Evolutionary conservation across 2,797 vertebrate genomes (phyloP).

Genomic region (Limnodromus scolopaceus): DNA sequence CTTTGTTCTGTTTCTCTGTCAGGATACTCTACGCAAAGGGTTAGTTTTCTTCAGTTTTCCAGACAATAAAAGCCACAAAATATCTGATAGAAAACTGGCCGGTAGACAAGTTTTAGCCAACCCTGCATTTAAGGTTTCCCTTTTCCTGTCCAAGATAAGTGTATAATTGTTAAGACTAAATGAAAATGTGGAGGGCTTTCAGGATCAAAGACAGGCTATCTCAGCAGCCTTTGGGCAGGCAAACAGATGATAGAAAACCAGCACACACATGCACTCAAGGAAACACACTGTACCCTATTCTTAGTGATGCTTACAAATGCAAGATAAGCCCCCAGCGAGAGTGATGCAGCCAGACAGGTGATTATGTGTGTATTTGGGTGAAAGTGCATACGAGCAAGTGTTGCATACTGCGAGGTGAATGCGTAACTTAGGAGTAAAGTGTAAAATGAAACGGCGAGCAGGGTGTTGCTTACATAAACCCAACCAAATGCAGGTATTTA

Average conservation of each 20-base stretch:
- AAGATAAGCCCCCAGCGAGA: background rate
- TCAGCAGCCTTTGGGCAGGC: background rate
- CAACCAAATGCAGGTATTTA: background rate
- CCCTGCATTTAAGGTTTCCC: background rate
- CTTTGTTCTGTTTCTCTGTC: background rate
- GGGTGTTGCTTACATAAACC: background rate
- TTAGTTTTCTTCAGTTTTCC: background rate
- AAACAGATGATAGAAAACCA: slow-evolving; percentile 10
- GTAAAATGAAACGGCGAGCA: background rate
- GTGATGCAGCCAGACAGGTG: slow-evolving; percentile 48
- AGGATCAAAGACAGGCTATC: slow-evolving; percentile 16
- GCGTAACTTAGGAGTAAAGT: background rate
- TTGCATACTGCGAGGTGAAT: background rate
- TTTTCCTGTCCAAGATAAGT: background rate
- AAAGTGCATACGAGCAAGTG: slow-evolving; percentile 34
- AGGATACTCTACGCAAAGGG: background rate
- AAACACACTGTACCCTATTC: slow-evolving; percentile 17
- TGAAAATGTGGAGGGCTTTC: background rate
- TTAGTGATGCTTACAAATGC: slow-evolving; percentile 19
- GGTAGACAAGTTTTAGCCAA: background rate
- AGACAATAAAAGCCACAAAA: background rate
- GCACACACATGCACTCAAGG: background rate
- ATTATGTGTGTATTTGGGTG: slow-evolving; percentile 34
- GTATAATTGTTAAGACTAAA: background rate
- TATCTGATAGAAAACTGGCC: background rate